Evolutionary conservation across 2,113 vertebrate genomes (phyloP).

Genomic region (Cromileptes altivelis): DNA sequence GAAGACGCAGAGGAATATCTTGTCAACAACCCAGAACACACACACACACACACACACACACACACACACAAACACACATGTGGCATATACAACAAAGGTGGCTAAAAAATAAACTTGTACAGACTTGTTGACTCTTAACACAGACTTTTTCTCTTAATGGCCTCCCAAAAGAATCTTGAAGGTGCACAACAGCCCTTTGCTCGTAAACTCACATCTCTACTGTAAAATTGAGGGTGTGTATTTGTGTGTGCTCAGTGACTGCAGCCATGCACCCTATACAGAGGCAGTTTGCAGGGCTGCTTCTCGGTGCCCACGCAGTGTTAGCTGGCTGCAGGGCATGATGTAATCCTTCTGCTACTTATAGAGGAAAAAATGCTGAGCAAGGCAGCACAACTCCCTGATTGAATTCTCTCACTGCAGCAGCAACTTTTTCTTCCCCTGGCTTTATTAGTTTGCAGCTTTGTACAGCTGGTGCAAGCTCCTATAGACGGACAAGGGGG

Average conservation of each 20-base stretch:
- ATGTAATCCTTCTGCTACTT: slow-evolving; percentile 66
- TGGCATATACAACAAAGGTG: not conserved
- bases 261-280: slow-evolving; percentile 10
- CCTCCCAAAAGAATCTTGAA: slow-evolving; percentile 21
- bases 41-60: not conserved
- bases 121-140: not conserved
- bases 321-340: slow-evolving; percentile 57
- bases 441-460: slow-evolving; percentile 38
- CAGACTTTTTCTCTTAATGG: not conserved
- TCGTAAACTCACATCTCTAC: slow-evolving; percentile 9
- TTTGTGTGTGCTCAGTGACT: not conserved
- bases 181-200: not conserved
- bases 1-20: slow-evolving; percentile 29
- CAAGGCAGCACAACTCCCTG: slow-evolving; percentile 48
- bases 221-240: not conserved
- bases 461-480: not conserved
- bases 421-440: slow-evolving; percentile 35
- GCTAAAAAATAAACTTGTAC: slow-evolving; percentile 30
- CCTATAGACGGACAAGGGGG: not conserved
- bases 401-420: slow-evolving; percentile 63
- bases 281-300: slow-evolving; percentile 41
- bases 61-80: not conserved
- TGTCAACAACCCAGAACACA: slow-evolving; percentile 15
- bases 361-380: slow-evolving; percentile 67
- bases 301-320: slow-evolving; percentile 39